Conservation (phyloP, 64 coral and sea anemone species). For the Montipora sp. region DNA sequence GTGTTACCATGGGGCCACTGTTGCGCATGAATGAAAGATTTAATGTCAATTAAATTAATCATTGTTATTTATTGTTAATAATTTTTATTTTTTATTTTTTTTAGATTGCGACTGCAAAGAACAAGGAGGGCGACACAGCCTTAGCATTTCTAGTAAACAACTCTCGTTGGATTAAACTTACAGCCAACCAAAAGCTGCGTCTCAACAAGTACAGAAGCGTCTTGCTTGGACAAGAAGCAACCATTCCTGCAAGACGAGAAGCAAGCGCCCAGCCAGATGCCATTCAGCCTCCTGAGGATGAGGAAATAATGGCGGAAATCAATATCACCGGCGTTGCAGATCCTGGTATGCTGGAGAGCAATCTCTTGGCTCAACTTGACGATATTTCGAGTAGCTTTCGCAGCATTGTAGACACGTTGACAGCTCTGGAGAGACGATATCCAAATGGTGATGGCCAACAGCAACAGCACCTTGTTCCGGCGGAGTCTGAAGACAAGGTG, state of each 20-base stretch:
- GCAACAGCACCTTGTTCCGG: not conserved
- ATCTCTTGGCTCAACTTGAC: conserved; percentile 80
- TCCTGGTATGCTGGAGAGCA: conserved; percentile 67
- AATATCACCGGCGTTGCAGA: conserved; percentile 77
- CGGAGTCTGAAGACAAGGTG: not conserved
- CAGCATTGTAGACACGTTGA: conserved; percentile 79
- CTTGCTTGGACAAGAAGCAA: conserved; percentile 51
- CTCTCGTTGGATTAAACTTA: conserved; percentile 75
- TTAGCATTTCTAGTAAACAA: conserved; percentile 86
- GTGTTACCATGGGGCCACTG: too few relatives aligned
- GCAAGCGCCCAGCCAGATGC: not conserved
- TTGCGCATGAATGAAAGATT: too few relatives aligned
- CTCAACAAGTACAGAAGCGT: conserved; percentile 65
- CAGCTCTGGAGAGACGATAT: conserved; percentile 55
- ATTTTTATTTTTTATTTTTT: not conserved
- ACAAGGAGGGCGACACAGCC: conserved; percentile 72
- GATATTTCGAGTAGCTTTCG: conserved; percentile 91
- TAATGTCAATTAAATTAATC: too few relatives aligned
- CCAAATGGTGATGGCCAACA: not conserved
- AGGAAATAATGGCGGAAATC: conserved; percentile 75
- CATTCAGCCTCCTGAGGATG: not conserved
- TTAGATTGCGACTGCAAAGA: conserved; percentile 72
- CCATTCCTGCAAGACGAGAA: conserved; percentile 21
- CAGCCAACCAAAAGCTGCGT: conserved; percentile 53
- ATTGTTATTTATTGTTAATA: too few relatives aligned